These are phyloP conservation scores for Mesocentrotus franciscanus DNA, from an alignment of 53 echinoderm and acorn worm species.

Conservation along the genomic window DNA sequence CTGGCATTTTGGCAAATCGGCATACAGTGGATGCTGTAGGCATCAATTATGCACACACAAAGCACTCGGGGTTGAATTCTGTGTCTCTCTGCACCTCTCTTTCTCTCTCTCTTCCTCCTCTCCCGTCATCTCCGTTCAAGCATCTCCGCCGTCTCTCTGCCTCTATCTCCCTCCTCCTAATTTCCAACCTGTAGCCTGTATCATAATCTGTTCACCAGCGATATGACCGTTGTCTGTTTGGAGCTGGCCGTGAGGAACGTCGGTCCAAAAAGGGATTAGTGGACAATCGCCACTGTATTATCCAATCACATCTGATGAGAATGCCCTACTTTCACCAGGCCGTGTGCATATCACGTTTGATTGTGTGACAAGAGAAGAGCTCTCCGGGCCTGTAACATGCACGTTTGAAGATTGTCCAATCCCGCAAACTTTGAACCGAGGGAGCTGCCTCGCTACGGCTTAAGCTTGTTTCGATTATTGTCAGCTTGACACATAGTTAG, in stretches of 20 bases:
- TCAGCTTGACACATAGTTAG: constrained; percentile 15
- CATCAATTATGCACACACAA: constrained; percentile 71
- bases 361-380: constrained; percentile 9
- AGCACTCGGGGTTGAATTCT: constrained; percentile 61
- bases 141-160: not conserved
- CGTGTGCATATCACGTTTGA: constrained; percentile 24
- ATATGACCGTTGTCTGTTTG: not conserved
- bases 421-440: constrained; percentile 18
- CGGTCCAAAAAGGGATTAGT: constrained; percentile 20
- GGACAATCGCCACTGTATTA: constrained; percentile 44
- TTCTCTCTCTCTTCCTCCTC: constrained; percentile 12
- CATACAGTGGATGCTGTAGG: constrained; percentile 63
- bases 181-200: constrained; percentile 57
- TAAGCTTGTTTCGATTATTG: not conserved
- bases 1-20: constrained; percentile 61
- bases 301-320: constrained; percentile 4
- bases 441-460: not conserved
- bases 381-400: constrained; percentile 11
- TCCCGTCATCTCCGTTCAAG: not conserved
- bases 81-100: constrained; percentile 33
- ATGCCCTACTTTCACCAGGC: constrained; percentile 25
- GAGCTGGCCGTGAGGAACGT: constrained; percentile 13
- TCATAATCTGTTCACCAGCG: not conserved
- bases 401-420: constrained; percentile 31
- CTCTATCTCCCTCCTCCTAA: constrained; percentile 16